phyloP scores from a whole-genome alignment of 2,797 vertebrate genomes.

The Esox lucius region DNA sequence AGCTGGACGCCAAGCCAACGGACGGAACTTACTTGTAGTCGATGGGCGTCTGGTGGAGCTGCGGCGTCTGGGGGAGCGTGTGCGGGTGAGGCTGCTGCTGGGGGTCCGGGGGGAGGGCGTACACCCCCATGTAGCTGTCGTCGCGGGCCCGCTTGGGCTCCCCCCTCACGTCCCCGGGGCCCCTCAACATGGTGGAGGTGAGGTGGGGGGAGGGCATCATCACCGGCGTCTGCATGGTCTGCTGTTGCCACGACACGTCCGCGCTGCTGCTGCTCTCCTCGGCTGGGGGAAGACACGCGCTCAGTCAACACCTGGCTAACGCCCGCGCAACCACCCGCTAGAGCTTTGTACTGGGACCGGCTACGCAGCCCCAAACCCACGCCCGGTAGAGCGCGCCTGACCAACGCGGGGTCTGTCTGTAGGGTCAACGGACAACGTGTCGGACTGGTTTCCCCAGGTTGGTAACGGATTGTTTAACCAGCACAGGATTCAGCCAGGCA shows the following conservation, averaged over 20 bases:
- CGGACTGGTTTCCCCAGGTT: too few species aligned
- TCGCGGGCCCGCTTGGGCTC: constrained; percentile 94
- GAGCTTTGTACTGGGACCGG: too few species aligned
- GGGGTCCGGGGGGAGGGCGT: constrained; percentile 92
- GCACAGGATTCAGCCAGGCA: too few species aligned
- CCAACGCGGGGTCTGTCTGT: too few species aligned
- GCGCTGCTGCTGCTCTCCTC: constrained; percentile 91
- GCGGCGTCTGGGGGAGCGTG: constrained; percentile 74
- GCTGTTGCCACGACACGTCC: constrained; percentile 86
- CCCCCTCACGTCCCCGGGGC: constrained; percentile 80
- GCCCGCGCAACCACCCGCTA: too few species aligned
- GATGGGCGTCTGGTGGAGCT: constrained; percentile 87
- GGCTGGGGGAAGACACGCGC: constrained; percentile 38
- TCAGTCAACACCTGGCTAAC: not conserved
- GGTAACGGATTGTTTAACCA: too few species aligned
- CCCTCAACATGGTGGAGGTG: constrained; percentile 95
- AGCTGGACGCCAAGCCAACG: too few species aligned
- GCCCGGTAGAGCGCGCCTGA: too few species aligned
- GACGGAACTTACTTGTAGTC: constrained; percentile 90
- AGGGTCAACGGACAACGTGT: too few species aligned
- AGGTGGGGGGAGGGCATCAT: constrained; percentile 98
- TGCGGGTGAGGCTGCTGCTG: constrained; percentile 74
- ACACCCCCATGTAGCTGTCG: constrained; percentile 95
- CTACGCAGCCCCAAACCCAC: too few species aligned
- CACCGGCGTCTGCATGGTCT: constrained; percentile 92